A percentile compares a stretch with the other conserved stretches of the same genome.
Conservation (phyloP, 2,888 invertebrate species). For the Apantesis nais region DNA sequence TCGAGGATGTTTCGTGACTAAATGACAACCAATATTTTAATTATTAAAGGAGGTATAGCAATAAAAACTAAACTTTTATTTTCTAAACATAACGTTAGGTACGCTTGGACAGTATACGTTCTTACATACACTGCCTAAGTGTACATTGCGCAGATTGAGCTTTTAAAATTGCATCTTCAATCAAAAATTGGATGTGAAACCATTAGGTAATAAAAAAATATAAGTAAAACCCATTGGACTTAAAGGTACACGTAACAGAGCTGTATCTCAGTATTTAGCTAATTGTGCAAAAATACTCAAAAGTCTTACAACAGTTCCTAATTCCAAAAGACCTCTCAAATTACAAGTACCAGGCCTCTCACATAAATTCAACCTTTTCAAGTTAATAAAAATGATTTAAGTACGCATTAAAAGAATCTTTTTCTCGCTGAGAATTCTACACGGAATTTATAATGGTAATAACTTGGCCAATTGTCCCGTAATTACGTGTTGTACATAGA, state of each 20-base stretch:
- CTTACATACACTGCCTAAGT: no score
- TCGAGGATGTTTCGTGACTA: no score
- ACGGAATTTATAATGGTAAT: conserved; percentile 76
- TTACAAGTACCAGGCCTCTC: conserved; percentile 67
- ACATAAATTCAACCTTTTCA: conserved; percentile 81
- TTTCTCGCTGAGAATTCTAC: conserved; percentile 63
- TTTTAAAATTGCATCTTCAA: conserved; percentile 8
- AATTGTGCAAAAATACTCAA: conserved; percentile 24
- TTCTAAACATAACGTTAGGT: no score
- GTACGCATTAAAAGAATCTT: conserved; percentile 78
- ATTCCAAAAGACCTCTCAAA: conserved; percentile 66
- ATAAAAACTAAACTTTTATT: no score
- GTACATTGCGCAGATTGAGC: neutral
- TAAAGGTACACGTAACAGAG: conserved; percentile 3
- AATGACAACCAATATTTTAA: neutral
- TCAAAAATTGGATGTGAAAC: conserved; percentile 2
- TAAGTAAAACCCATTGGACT: conserved; percentile 1
- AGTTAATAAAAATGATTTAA: conserved; percentile 84
- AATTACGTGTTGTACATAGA: conserved; percentile 57
- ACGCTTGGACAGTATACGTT: no score
- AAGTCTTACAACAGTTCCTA: conserved; percentile 52
- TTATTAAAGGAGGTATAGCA: neutral
- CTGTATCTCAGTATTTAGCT: conserved; percentile 8
- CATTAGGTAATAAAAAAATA: neutral
- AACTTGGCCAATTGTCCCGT: conserved; percentile 70